These are phyloP conservation scores for Onychostruthus taczanowskii DNA, from an alignment of 2,113 vertebrate species.

Conservation along the genomic window DNA sequence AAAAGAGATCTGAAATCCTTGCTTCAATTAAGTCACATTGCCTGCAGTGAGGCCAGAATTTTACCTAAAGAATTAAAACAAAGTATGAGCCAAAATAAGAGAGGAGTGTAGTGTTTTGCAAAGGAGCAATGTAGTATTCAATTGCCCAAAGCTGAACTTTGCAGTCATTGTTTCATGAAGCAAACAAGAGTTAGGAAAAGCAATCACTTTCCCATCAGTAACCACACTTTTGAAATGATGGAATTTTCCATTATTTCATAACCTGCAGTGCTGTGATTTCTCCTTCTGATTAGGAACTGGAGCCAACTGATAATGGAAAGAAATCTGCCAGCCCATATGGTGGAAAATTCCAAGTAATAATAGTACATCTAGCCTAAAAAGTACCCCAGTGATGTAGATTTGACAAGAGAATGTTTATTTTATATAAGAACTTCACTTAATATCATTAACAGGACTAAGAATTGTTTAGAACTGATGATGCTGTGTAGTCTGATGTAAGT, in stretches of 20 bases:
- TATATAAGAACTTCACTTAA: not conserved
- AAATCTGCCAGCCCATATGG: conserved; percentile 62
- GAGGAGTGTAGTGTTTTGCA: not conserved
- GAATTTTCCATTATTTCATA: conserved; percentile 60
- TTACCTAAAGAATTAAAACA: not conserved
- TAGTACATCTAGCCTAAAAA: not conserved
- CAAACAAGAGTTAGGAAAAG: not conserved
- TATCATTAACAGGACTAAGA: not conserved
- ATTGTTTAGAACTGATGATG: not conserved
- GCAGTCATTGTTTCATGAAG: not conserved
- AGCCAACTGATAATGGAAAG: conserved; percentile 51
- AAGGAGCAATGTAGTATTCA: not conserved
- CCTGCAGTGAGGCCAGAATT: not conserved
- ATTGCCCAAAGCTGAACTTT: not conserved
- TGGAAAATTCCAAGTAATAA: conserved; percentile 55
- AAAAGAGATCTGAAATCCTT: not conserved
- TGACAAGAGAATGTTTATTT: not conserved
- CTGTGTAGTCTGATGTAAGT: not conserved
- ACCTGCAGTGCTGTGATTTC: conserved; percentile 35
- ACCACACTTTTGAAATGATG: not conserved
- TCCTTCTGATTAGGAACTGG: conserved; percentile 29
- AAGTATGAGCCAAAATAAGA: conserved; percentile 1
- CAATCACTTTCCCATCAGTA: not conserved
- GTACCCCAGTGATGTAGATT: not conserved
- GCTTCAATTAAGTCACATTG: not conserved